Evolutionary conservation across 2,888 invertebrate species (phyloP).

Genomic region (Schizaphis graminum): DNA sequence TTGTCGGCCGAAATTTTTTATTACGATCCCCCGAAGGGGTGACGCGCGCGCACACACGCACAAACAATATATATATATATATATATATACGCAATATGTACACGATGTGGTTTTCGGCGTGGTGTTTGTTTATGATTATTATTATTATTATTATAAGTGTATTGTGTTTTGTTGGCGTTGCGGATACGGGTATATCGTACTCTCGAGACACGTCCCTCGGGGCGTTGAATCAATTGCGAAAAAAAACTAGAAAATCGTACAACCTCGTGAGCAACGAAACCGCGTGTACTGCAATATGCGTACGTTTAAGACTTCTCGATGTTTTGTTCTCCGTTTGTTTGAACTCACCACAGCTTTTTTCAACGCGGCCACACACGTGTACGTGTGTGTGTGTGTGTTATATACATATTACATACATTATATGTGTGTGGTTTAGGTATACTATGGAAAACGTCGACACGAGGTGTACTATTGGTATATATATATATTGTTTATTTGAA

Average conservation of each 20-base stretch:
- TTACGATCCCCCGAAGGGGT: background rate
- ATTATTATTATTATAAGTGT: constrained; percentile 41
- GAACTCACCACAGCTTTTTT: background rate
- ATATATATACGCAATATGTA: background rate
- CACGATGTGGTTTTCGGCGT: constrained; percentile 5
- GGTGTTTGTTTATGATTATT: constrained; percentile 31
- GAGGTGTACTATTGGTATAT: background rate
- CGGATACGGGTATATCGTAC: background rate
- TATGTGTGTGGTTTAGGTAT: background rate
- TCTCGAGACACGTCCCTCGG: constrained; percentile 7
- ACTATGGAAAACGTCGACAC: background rate
- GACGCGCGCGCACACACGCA: background rate
- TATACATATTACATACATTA: background rate
- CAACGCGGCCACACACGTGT: background rate
- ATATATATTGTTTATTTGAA: background rate
- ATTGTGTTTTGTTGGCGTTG: constrained; percentile 33
- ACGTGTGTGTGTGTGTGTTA: background rate
- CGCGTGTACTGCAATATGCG: background rate
- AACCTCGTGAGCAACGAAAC: background rate
- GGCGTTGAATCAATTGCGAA: constrained; percentile 41
- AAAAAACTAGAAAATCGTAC: constrained; percentile 24
- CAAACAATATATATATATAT: background rate
- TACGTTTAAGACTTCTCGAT: constrained; percentile 19
- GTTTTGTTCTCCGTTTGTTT: constrained; percentile 16
- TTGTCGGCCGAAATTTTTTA: constrained; percentile 17